Evolutionary conservation across 2,113 vertebrate species (phyloP).

Genomic region (Dasyprocta punctata): DNA sequence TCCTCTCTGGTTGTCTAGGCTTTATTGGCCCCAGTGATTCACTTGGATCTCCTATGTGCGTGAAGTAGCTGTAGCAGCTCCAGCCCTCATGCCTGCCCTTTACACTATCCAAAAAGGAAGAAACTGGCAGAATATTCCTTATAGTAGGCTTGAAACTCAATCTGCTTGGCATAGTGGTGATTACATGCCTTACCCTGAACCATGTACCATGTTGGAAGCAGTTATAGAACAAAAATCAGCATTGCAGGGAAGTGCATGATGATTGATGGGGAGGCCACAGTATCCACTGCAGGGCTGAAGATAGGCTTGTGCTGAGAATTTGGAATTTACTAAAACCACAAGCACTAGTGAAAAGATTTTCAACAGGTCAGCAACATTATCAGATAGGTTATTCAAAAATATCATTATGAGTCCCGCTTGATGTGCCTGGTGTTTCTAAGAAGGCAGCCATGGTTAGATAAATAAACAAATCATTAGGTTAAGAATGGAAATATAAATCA

Average conservation of each 20-base stretch:
- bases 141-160: background rate
- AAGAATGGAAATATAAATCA: background rate
- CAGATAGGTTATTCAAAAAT: slow-evolving; percentile 14
- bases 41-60: background rate
- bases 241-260: background rate
- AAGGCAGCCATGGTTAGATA: background rate
- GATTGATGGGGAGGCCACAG: background rate
- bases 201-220: background rate
- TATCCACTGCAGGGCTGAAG: background rate
- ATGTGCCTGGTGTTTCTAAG: background rate
- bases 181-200: background rate
- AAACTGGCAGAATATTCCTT: background rate
- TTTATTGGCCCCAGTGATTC: background rate
- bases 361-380: background rate
- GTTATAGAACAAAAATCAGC: background rate
- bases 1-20: background rate
- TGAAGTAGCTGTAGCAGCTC: background rate
- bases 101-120: background rate
- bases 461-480: slow-evolving; percentile 27
- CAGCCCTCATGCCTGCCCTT: background rate
- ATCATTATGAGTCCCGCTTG: background rate
- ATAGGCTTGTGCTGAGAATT: background rate
- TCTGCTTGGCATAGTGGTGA: background rate
- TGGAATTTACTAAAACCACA: background rate
- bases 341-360: background rate